Base-by-base conservation (phyloP, 1,140 invertebrate genomes). In the Lysiphlebus fabarum region DNA sequence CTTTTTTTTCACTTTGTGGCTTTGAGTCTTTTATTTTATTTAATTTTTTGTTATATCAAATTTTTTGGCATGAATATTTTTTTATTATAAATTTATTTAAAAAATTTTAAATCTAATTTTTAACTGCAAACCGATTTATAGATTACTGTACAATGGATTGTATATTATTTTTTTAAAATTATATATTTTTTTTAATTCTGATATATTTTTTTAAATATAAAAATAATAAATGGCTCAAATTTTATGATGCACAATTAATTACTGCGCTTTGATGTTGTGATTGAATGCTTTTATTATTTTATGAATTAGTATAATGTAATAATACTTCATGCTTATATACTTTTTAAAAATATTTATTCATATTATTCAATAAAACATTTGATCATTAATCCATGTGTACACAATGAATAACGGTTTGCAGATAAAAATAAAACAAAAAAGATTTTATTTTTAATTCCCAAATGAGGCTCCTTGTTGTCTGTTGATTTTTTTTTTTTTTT, bases 231-330 rank as follows among this genome's bases (percentile, higher is more conserved):
- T 1, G 7, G 38, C 38, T 7, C 10, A 1, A 11, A 2, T 40
- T 40, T 40, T 3, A 8, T 40, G 38, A 7, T 40, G 7, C 38
- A 11, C 38, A 8, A 11, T 11, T 40, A 11, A 40, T 40, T 40
- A 37, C 38, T 51, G 33, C 57, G 57, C 57, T 53, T 59, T 53
- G 57, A 50, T 59, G 57, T 59, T 59, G 57, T 59, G 36, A 53
- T 37, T 53, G 57, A 59, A 59, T 59, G 57, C 49, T 45, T 42
- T 59, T 58, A n/a, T 12, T 51, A 51, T 34, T 49, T 33, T 3
- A 26, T 26, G 2, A 26, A 2, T 26, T 26, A 26, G 17, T 26
- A n/a, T n/a, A 1, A 26, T 4, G 2, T 26, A 4, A 26, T 26
- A 26, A 26, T 26, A 2, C 4, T 26, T 26, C 17, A 26, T 26